These are phyloP conservation scores for Mallotus villosus DNA, from an alignment of 2,797 vertebrate genomes.

Conservation along the genomic window DNA sequence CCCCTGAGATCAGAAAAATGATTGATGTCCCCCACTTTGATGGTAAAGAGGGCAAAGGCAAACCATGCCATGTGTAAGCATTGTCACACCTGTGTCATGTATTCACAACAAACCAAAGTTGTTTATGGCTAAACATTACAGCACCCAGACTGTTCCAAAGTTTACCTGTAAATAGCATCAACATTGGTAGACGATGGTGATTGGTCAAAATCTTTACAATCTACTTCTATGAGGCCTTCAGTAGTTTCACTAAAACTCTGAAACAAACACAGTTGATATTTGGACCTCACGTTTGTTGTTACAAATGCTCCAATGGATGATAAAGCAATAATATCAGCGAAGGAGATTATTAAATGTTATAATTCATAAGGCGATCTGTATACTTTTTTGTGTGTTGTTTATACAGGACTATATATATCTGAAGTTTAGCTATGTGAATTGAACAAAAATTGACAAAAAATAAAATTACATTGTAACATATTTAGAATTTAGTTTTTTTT, in stretches of 20 bases:
- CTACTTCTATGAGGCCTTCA: not conserved
- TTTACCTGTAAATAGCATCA: slow-evolving; percentile 74
- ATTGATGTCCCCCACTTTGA: slow-evolving; percentile 38
- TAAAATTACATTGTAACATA: slow-evolving; percentile 62
- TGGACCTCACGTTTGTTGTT: not conserved
- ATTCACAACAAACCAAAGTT: slow-evolving; percentile 71
- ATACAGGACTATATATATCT: slow-evolving; percentile 40
- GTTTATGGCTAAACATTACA: slow-evolving; percentile 74
- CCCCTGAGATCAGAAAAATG: slow-evolving; percentile 64
- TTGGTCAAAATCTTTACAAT: slow-evolving; percentile 12
- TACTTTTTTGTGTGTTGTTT: too few species aligned
- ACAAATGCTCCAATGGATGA: not conserved
- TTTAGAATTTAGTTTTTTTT: slow-evolving; percentile 47
- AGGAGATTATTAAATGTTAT: not conserved
- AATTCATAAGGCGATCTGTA: not conserved
- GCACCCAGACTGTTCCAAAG: slow-evolving; percentile 50
- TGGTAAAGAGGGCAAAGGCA: slow-evolving; percentile 61
- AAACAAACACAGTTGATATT: slow-evolving; percentile 3
- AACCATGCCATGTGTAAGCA: slow-evolving; percentile 60
- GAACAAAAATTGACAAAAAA: slow-evolving; percentile 43
- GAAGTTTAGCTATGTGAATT: slow-evolving; percentile 59
- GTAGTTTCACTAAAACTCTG: not conserved
- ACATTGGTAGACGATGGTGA: slow-evolving; percentile 32
- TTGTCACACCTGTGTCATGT: slow-evolving; percentile 70
- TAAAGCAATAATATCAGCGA: not conserved